Evolutionary conservation across 2,797 vertebrate genomes (phyloP).

Genomic region (Anguilla megastoma): DNA sequence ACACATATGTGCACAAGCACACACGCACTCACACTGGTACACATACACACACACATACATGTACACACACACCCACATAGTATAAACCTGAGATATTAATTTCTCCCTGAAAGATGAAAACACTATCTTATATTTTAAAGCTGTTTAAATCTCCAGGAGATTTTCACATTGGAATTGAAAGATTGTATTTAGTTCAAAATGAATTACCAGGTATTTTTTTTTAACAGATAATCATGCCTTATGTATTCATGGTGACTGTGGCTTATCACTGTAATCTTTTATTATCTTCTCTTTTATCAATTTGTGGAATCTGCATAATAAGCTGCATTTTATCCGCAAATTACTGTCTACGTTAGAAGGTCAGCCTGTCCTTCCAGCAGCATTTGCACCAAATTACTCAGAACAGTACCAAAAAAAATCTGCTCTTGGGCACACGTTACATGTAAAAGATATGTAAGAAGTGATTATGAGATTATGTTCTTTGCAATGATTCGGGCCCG

Average conservation of each 20-base stretch:
- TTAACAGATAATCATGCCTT: neutral
- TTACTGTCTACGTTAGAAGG: conserved; percentile 10
- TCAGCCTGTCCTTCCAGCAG: neutral
- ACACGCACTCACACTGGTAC: conserved; percentile 20
- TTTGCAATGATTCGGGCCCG: neutral
- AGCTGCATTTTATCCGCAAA: neutral
- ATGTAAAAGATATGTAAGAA: neutral
- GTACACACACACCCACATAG: conserved; percentile 31
- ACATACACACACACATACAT: neutral
- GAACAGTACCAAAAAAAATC: neutral
- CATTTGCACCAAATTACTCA: neutral
- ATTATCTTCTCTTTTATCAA: neutral
- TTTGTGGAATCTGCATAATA: conserved; percentile 8
- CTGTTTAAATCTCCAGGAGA: neutral
- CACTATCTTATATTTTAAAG: neutral
- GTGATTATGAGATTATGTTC: neutral
- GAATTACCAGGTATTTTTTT: neutral
- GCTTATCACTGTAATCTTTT: neutral
- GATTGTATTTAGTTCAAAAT: neutral
- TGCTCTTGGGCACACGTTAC: neutral
- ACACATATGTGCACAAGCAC: no score
- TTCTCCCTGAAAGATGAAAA: neutral
- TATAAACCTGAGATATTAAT: conserved; percentile 50
- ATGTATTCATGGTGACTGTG: conserved; percentile 3
- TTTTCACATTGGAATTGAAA: conserved; percentile 6